phyloP scores from a whole-genome alignment of 1,140 invertebrate genomes.

The Campoletis sonorensis region DNA sequence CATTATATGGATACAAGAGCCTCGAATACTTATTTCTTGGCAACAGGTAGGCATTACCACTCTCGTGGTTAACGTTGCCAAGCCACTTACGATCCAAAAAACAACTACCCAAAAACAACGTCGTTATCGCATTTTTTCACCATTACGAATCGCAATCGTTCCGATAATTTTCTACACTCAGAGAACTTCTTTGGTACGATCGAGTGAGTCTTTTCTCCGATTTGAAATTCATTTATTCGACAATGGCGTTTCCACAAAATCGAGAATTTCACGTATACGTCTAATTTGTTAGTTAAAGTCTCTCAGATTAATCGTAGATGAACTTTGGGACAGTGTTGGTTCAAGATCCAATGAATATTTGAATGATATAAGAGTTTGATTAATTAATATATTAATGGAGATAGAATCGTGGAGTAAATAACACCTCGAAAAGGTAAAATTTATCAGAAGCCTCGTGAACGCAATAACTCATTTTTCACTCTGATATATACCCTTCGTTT shows the following conservation, averaged over 20 bases:
- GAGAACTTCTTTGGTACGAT: too few species aligned
- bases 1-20: not conserved
- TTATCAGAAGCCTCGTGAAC: not conserved
- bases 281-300: too few species aligned
- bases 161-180: too few species aligned
- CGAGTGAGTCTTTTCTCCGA: too few species aligned
- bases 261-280: too few species aligned
- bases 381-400: not conserved
- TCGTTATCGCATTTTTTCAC: constrained; percentile 14
- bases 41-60: constrained; percentile 44
- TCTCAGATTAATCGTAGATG: too few species aligned
- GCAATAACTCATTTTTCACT: constrained; percentile 5
- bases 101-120: constrained; percentile 7
- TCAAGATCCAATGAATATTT: too few species aligned
- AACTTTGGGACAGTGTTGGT: too few species aligned
- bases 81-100: constrained; percentile 12
- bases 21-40: not conserved
- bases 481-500: not conserved
- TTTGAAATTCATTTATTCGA: too few species aligned
- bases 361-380: too few species aligned
- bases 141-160: too few species aligned
- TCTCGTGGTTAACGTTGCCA: constrained; percentile 1
- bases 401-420: not conserved
- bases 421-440: not conserved
- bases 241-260: too few species aligned